Evolutionary conservation across 2,113 vertebrate species (phyloP).

Genomic region (Narcine bancroftii): DNA sequence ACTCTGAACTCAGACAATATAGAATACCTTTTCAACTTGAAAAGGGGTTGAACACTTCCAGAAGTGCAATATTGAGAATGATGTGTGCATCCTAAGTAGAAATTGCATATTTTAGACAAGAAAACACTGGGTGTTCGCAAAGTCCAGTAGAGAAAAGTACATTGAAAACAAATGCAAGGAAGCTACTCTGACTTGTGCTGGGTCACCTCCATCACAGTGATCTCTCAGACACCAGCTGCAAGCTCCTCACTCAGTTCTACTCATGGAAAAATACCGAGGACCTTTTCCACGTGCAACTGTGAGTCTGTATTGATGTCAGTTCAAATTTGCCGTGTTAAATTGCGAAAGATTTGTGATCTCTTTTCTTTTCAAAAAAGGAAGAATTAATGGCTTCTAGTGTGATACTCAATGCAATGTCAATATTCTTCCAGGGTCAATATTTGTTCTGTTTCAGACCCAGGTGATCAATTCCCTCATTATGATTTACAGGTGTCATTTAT

Average conservation of each 20-base stretch:
- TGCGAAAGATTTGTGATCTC: not conserved
- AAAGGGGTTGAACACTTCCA: not conserved
- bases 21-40: not conserved
- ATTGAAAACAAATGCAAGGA: no score
- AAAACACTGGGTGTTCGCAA: not conserved
- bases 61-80: no score
- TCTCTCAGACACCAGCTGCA: not conserved
- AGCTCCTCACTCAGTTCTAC: not conserved
- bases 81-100: no score
- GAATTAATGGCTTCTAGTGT: not conserved
- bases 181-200: no score
- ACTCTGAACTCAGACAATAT: not conserved
- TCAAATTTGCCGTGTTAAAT: not conserved
- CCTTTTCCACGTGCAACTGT: not conserved
- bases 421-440: not conserved
- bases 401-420: not conserved
- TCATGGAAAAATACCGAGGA: not conserved
- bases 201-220: not conserved
- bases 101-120: not conserved
- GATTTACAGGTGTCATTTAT: not conserved
- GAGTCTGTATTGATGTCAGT: not conserved
- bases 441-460: not conserved
- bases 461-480: not conserved
- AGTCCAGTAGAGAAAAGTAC: no score
- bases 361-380: not conserved